These are phyloP conservation scores for Dryomyza anilis DNA, from an alignment of 2,888 invertebrate species.

Conservation along the genomic window DNA sequence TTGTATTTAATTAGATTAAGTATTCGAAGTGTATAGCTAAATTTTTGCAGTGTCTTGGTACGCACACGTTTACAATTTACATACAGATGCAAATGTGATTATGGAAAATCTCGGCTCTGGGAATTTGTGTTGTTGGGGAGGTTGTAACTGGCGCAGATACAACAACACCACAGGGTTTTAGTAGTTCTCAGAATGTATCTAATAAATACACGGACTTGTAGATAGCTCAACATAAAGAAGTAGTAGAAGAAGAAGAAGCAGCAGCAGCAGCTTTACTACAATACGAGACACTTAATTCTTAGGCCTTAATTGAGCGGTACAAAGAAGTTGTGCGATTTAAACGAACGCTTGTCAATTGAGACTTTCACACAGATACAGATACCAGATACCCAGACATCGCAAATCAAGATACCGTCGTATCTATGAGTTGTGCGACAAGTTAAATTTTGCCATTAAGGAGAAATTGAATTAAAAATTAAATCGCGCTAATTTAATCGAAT, in stretches of 20 bases:
- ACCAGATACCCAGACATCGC: not conserved
- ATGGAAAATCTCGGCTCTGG: no score
- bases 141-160: no score
- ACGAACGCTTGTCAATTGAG: constrained; percentile 22
- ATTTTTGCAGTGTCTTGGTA: no score
- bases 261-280: not conserved
- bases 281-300: constrained; percentile 1
- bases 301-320: constrained; percentile 23
- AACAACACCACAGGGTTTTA: no score
- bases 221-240: constrained; percentile 3
- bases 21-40: no score
- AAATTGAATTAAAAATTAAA: constrained; percentile 2
- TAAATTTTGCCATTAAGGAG: not conserved
- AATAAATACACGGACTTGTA: no score
- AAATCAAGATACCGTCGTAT: not conserved
- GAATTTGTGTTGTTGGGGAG: no score
- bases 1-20: no score
- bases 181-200: no score
- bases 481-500: not conserved
- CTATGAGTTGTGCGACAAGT: not conserved
- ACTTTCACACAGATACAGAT: constrained; percentile 5
- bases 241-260: not conserved
- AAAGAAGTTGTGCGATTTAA: constrained; percentile 28
- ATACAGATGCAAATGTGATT: no score
- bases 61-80: no score